Evolutionary conservation across 2,113 vertebrate species (phyloP), one percentile per base, ranked within the genome.

Genomic region (Dendrocopos noguchii): DNA sequence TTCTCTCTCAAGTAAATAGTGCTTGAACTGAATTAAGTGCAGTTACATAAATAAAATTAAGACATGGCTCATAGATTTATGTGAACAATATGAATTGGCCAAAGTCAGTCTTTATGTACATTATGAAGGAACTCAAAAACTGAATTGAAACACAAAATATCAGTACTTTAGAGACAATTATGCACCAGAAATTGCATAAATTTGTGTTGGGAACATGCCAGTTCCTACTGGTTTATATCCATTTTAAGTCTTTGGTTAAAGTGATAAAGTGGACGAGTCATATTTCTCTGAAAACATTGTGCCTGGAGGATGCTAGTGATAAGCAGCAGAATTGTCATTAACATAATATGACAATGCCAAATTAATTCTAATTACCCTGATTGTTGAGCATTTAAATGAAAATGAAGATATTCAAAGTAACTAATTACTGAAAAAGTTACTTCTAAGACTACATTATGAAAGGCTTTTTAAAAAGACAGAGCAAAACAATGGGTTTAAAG

Each of bases 331-430:
- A 98, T 90, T 96, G 65, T 95, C 95, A 97, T 97, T 98, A 97
- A 79, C 96, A 97, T 97, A 97, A 96, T 96, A 97, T 88, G 94
- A 98, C 97, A 98, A 97, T 97, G 97, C 85, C 67, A 94, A 98
- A 98, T 98, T 98, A 98, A 98, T 98, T 98, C 97, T 97, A 99
- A 99, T 99, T 99, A 98, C 97, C 95, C 98, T 98, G 98, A 98
- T 98, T 95, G 90, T 96, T 98, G 98, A 98, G 97, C 97, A 97
- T 98, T 98, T 97, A 97, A 98, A 98, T 97, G 96, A 98, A 98
- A 98, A 98, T 98, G 94, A 98, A 98, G 97, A 98, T 95, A 92
- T 98, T 98, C 97, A 98, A 98, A 97, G 97, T 98, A 98, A 98
- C 96, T 98, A 98, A 98, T 98, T 98, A 97, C 97, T 90, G 97